phyloP scores from a whole-genome alignment of 1,140 invertebrate genomes.

The Globodera rostochiensis region DNA sequence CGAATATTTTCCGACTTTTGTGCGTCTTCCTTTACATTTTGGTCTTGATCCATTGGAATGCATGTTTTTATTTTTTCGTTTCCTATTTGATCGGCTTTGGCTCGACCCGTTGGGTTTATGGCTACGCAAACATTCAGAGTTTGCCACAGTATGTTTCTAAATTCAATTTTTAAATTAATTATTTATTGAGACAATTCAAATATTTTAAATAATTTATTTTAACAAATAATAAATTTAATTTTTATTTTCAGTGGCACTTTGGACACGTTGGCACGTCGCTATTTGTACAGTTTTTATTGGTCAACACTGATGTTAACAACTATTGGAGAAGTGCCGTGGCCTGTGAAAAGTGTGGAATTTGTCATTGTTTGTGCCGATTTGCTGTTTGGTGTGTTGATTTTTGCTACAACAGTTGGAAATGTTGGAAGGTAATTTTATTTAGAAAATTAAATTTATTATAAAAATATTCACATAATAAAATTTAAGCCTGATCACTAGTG shows the following conservation, averaged over 20 bases:
- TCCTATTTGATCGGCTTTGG: slow-evolving; percentile 81
- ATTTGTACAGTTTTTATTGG: slow-evolving; percentile 89
- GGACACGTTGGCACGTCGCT: slow-evolving; percentile 63
- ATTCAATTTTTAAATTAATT: neutral
- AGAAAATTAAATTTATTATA: neutral
- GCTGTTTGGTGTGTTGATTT: slow-evolving; percentile 83
- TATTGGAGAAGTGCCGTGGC: slow-evolving; percentile 73
- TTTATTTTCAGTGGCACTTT: slow-evolving; percentile 34
- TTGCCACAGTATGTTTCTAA: slow-evolving; percentile 47
- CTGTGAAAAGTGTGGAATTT: slow-evolving; percentile 77
- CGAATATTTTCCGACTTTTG: slow-evolving; percentile 72
- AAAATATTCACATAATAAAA: neutral
- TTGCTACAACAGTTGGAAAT: slow-evolving; percentile 84
- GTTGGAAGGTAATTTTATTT: slow-evolving; percentile 71
- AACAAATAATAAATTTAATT: neutral
- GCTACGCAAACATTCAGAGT: slow-evolving; percentile 54
- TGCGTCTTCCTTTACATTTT: slow-evolving; percentile 80
- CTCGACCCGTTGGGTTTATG: slow-evolving; percentile 81
- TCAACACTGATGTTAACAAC: slow-evolving; percentile 90
- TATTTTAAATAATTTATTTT: neutral
- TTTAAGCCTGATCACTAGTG: slow-evolving; percentile 89
- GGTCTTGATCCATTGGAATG: slow-evolving; percentile 94
- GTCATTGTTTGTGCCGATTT: slow-evolving; percentile 85
- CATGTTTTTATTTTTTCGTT: slow-evolving; percentile 89
- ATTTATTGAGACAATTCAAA: neutral